Base-by-base conservation (phyloP, 2,797 vertebrate genomes). In the Tenualosa thibaudeaui region DNA sequence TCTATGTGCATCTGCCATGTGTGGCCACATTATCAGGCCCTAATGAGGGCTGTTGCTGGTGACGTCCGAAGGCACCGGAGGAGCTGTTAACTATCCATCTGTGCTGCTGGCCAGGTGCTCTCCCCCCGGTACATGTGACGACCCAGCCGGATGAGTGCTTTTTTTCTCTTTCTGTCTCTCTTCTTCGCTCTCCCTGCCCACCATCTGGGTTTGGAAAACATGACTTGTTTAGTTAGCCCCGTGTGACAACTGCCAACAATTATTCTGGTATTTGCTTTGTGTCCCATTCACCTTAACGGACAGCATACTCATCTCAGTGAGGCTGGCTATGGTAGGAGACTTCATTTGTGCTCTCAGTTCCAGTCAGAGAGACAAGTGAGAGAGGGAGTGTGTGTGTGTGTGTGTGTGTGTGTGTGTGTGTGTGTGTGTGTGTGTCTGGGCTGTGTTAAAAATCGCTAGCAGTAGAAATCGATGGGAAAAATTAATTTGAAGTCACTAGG, bases 41-140 rank as follows among this genome's bases (percentile, higher is more conserved):
- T 88, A 85, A 87, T 87, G 82, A 88, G 86, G 49, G 82, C 84
- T 86, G 65, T 37, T 71, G 65, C 65, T 71, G 10, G 65, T 71
- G 65, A 71, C 65, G 68, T 78, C 84, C 84, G 81, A 51, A 40
- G 62, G 82, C 83, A 84, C 68, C 26, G 65, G 49, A 81, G 82
- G 24, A 56, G 6, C 81, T 85, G 81, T 26, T 78, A 86, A 83
- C 83, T 84, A 81, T 81, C 86, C 85, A 90, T 87, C 85, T 90
- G 88, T 81, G 31, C 54, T 86, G 68, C 37, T 86, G 60, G 71
- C 6, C 75, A 26, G 62, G 83, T 75, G 43, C 54, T 37, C 65
- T 37, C 9, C 26, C 17, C 71, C 82, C 86, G 83, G 81, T 81
- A 51, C 49, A 6, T 65, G 51, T 51, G 62, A 84, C 51, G 71